Evolutionary conservation across 2,113 vertebrate species (phyloP).

Genomic region (Anolis sagrei): DNA sequence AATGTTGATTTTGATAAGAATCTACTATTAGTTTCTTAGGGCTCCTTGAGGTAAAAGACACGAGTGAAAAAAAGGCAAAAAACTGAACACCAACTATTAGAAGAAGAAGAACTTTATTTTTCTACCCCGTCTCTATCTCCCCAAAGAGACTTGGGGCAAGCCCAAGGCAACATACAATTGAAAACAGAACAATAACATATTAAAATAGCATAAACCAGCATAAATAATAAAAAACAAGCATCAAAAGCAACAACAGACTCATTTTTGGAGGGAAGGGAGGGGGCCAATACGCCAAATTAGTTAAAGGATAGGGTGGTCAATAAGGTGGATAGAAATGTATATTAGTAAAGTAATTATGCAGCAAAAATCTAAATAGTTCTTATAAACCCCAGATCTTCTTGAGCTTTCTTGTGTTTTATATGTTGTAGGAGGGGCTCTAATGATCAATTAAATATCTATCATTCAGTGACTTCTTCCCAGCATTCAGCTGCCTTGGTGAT

Average conservation of each 20-base stretch:
- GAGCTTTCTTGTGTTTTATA: neutral
- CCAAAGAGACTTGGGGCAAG: too few species aligned
- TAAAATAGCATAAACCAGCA: too few species aligned
- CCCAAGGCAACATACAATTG: too few species aligned
- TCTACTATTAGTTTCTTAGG: neutral
- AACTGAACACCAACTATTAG: neutral
- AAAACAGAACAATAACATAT: too few species aligned
- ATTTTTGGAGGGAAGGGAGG: too few species aligned
- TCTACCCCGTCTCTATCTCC: too few species aligned
- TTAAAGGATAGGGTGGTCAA: too few species aligned
- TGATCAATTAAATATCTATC: neutral
- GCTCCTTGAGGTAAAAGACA: neutral
- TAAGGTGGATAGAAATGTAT: too few species aligned
- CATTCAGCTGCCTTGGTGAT: neutral
- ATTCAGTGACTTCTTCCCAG: constrained; percentile 10
- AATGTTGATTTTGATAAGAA: constrained; percentile 1
- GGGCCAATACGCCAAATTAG: too few species aligned
- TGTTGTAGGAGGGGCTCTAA: neutral
- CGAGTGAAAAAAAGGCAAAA: constrained; percentile 14
- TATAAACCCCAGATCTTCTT: neutral
- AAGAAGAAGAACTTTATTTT: too few species aligned
- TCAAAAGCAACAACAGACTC: too few species aligned
- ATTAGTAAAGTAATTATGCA: constrained; percentile 9
- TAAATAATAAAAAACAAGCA: too few species aligned
- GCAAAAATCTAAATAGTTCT: neutral